Percentiles rank a stretch among this genome's conserved stretches.
These are phyloP conservation scores for Amyelois transitella DNA, from an alignment of 1,140 invertebrate genomes.

Conservation along the genomic window DNA sequence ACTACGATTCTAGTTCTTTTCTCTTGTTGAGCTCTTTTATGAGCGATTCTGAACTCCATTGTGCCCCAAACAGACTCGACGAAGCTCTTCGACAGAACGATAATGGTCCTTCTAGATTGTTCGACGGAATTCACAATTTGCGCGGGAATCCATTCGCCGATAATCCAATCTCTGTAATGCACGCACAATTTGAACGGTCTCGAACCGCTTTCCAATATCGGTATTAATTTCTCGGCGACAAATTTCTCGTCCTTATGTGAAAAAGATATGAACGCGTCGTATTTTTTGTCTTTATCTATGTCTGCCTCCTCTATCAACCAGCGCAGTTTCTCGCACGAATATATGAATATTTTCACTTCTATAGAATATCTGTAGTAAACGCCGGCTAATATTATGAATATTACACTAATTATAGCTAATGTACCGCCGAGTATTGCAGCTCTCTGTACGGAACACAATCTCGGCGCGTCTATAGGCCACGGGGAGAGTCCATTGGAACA, in stretches of 20 bases:
- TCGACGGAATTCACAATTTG: constrained; percentile 78
- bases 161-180: constrained; percentile 8
- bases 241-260: constrained; percentile 6
- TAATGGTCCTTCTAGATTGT: constrained; percentile 86
- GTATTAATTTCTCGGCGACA: constrained; percentile 3
- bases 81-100: constrained; percentile 88
- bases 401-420: constrained; percentile 43
- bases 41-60: constrained; percentile 86
- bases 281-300: constrained; percentile 76
- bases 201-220: neutral
- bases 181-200: constrained; percentile 3
- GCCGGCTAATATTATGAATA: constrained; percentile 25
- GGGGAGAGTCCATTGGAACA: constrained; percentile 2
- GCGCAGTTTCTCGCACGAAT: constrained; percentile 79
- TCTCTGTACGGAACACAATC: constrained; percentile 32
- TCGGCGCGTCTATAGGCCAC: neutral
- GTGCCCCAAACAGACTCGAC: constrained; percentile 88
- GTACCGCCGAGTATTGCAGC: constrained; percentile 69
- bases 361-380: constrained; percentile 78
- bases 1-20: constrained; percentile 83
- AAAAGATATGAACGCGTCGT: constrained; percentile 86
- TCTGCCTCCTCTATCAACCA: constrained; percentile 35
- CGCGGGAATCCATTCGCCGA: constrained; percentile 6
- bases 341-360: constrained; percentile 79
- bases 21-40: constrained; percentile 83